These are phyloP conservation scores for Caenorhabditis imperialis DNA, from an alignment of 2,888 invertebrate species.

Conservation along the genomic window DNA sequence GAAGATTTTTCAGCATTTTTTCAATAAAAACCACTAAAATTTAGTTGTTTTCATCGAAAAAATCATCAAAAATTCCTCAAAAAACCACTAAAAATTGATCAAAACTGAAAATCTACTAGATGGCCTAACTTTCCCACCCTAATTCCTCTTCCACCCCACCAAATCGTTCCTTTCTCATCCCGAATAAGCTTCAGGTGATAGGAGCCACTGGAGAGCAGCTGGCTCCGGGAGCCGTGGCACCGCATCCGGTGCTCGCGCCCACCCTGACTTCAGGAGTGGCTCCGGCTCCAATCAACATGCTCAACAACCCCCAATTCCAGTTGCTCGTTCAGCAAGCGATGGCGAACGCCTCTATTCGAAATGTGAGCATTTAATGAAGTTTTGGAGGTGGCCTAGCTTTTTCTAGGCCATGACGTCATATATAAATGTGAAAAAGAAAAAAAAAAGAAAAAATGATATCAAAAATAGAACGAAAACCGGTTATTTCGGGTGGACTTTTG, in stretches of 20 bases:
- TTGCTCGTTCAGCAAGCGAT: conserved; percentile 35
- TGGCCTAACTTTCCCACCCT: too few relatives aligned
- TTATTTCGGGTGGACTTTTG: conserved; percentile 17
- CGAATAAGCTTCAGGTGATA: conserved; percentile 45
- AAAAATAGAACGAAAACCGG: conserved; percentile 14
- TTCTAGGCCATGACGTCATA: background rate
- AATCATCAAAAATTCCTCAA: conserved; percentile 4
- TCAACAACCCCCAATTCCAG: conserved; percentile 23
- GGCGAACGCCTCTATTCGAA: too few relatives aligned
- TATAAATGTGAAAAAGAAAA: background rate
- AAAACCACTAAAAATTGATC: conserved; percentile 2
- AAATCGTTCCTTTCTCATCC: too few relatives aligned
- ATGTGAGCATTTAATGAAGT: conserved; percentile 1
- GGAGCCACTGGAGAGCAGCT: conserved; percentile 64
- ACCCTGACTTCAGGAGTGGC: conserved; percentile 19
- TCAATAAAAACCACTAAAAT: too few relatives aligned
- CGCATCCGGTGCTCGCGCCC: conserved; percentile 61
- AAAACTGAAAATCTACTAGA: too few relatives aligned
- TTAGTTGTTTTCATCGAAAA: too few relatives aligned
- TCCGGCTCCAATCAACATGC: conserved; percentile 7
- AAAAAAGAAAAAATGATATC: background rate
- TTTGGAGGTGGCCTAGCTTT: too few relatives aligned
- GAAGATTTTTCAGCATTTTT: background rate
- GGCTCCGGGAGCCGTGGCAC: conserved; percentile 64
- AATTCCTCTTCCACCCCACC: too few relatives aligned